Evolutionary conservation across 2,888 invertebrate genomes (phyloP).

Genomic region (Rhagophthalmus giganteus): DNA sequence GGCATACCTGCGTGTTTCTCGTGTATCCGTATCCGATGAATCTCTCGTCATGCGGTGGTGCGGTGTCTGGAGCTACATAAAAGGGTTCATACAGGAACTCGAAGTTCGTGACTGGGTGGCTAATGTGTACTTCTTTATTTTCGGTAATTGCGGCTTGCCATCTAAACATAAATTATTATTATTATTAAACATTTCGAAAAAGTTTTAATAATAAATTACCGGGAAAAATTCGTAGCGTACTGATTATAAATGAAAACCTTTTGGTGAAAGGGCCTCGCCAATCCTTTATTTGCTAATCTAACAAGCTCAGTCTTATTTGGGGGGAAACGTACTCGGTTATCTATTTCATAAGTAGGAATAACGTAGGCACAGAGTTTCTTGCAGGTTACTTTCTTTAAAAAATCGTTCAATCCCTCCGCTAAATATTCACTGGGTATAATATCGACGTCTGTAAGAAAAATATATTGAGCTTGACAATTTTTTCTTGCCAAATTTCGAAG

Average conservation of each 20-base stretch:
- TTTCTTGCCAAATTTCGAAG: constrained; percentile 83
- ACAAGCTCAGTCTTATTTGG: constrained; percentile 78
- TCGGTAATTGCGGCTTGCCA: constrained; percentile 67
- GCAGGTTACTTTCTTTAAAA: constrained; percentile 62
- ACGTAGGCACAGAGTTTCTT: constrained; percentile 78
- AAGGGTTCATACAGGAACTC: constrained; percentile 90
- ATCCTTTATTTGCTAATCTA: constrained; percentile 73
- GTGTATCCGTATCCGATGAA: constrained; percentile 92
- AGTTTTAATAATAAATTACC: constrained; percentile 58
- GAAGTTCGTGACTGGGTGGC: constrained; percentile 83
- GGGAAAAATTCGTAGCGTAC: constrained; percentile 86
- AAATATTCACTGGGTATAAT: constrained; percentile 79
- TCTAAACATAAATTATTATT: constrained; percentile 43
- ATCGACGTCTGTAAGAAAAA: constrained; percentile 86
- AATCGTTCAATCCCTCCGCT: constrained; percentile 70
- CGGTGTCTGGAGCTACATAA: constrained; percentile 81
- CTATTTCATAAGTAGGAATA: constrained; percentile 87
- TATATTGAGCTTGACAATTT: constrained; percentile 78
- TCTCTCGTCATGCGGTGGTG: constrained; percentile 83
- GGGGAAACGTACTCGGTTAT: constrained; percentile 77
- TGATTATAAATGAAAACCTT: constrained; percentile 92
- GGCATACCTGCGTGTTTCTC: constrained; percentile 81
- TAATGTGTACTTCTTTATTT: constrained; percentile 69
- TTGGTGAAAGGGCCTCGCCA: constrained; percentile 87
- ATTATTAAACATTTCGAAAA: not conserved